Conservation (phyloP, 2,888 invertebrate species). For the Dromius quadrimaculatus region DNA sequence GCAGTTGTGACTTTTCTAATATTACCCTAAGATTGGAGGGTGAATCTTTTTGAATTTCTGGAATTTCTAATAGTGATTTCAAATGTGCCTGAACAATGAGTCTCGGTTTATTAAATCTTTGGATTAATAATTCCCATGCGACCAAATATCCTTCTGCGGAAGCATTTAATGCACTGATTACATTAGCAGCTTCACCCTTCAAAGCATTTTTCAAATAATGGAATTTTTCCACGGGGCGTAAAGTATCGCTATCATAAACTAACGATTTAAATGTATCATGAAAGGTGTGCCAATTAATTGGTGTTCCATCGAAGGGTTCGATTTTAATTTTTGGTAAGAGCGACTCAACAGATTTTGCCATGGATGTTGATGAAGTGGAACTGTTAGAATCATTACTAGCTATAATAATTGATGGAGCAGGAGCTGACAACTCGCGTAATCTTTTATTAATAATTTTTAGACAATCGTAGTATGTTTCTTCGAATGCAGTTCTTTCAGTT, state of each 20-base stretch:
- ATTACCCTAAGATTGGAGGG: constrained; percentile 5
- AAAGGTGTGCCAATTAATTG: constrained; percentile 7
- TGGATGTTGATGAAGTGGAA: background rate
- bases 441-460: constrained; percentile 1
- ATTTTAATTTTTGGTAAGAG: constrained; percentile 29
- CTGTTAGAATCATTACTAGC: background rate
- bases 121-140: constrained; percentile 53
- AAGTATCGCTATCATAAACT: constrained; percentile 36
- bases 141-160: constrained; percentile 45
- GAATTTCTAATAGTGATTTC: constrained; percentile 50
- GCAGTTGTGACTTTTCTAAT: constrained; percentile 7
- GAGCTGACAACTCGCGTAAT: background rate
- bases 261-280: constrained; percentile 43
- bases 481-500: background rate
- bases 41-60: background rate
- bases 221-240: background rate
- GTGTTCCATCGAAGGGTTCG: constrained; percentile 7
- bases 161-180: constrained; percentile 44
- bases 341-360: background rate
- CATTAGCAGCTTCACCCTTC: constrained; percentile 24
- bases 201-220: constrained; percentile 39
- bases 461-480: no score
- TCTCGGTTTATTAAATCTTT: constrained; percentile 52
- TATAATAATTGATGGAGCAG: background rate
- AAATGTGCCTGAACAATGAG: constrained; percentile 52